These are phyloP conservation scores for Panagrolaimus sp. DNA, from an alignment of 1,140 invertebrate species.

Conservation along the genomic window DNA sequence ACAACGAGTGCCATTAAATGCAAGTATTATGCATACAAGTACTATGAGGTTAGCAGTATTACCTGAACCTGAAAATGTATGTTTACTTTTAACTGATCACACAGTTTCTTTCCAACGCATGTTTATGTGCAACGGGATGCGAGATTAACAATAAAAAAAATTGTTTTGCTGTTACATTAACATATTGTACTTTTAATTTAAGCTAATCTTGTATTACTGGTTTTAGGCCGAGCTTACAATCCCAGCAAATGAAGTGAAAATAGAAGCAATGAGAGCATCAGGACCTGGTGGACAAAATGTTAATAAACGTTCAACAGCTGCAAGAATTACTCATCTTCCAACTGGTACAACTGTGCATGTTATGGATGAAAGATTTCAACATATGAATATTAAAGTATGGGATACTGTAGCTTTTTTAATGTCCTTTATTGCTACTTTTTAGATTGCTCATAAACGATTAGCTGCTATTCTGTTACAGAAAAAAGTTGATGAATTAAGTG, in stretches of 20 bases:
- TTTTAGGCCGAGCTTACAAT: slow-evolving; percentile 60
- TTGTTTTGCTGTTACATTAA: too few relatives aligned
- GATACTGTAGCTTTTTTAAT: neutral
- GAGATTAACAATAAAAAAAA: too few relatives aligned
- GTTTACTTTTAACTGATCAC: too few relatives aligned
- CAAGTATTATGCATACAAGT: slow-evolving; percentile 82
- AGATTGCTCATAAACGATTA: slow-evolving; percentile 71
- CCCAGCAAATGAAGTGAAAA: slow-evolving; percentile 66
- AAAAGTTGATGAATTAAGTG: slow-evolving; percentile 65
- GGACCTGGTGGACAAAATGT: slow-evolving; percentile 94
- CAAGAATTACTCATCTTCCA: slow-evolving; percentile 79
- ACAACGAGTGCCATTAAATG: slow-evolving; percentile 84
- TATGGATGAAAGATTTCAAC: slow-evolving; percentile 55
- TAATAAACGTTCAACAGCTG: slow-evolving; percentile 86
- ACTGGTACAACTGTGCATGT: slow-evolving; percentile 60
- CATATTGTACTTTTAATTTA: too few relatives aligned
- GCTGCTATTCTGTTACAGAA: slow-evolving; percentile 71
- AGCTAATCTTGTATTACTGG: too few relatives aligned
- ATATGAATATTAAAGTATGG: slow-evolving; percentile 51
- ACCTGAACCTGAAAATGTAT: slow-evolving; percentile 72
- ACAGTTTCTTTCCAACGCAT: too few relatives aligned
- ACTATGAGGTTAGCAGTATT: slow-evolving; percentile 80
- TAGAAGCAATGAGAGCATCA: slow-evolving; percentile 80
- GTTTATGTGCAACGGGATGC: too few relatives aligned
- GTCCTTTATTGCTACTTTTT: neutral